phyloP scores from a whole-genome alignment of 2,113 vertebrate species.

The Marmota flaviventris region DNA sequence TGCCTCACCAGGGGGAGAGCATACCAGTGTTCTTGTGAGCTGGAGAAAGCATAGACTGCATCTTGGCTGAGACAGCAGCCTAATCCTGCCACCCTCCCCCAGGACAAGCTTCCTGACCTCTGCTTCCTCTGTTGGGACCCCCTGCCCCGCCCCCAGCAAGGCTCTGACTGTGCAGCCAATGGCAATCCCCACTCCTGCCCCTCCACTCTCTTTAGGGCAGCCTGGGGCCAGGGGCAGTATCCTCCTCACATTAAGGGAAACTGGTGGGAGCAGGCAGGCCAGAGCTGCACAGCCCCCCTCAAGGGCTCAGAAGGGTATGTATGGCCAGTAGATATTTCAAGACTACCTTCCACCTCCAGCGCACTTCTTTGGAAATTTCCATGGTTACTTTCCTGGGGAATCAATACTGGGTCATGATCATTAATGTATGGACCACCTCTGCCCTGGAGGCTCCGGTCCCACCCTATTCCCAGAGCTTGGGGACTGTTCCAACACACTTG shows the following conservation, averaged over 20 bases:
- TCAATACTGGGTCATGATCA: neutral
- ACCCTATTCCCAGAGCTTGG: neutral
- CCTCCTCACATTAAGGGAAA: accelerated
- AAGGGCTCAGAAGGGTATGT: neutral
- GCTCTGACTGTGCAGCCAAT: neutral
- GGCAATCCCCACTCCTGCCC: neutral
- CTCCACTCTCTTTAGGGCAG: neutral
- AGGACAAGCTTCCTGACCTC: neutral
- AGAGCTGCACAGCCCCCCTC: neutral
- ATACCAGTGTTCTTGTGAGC: too few species aligned
- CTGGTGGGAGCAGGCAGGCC: too few species aligned
- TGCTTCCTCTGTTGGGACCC: neutral
- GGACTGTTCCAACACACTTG: neutral
- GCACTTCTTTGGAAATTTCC: neutral
- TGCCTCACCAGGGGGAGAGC: neutral
- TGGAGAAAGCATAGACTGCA: too few species aligned
- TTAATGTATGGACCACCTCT: accelerated
- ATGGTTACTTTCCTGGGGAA: neutral
- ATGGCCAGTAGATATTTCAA: neutral
- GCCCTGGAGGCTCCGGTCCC: accelerated
- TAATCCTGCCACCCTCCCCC: too few species aligned
- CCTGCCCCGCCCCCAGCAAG: neutral
- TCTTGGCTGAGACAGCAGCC: too few species aligned
- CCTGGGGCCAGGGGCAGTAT: neutral
- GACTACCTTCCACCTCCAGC: neutral